Conservation (phyloP, 2,797 vertebrate genomes). For the Phataginus tetradactyla region DNA sequence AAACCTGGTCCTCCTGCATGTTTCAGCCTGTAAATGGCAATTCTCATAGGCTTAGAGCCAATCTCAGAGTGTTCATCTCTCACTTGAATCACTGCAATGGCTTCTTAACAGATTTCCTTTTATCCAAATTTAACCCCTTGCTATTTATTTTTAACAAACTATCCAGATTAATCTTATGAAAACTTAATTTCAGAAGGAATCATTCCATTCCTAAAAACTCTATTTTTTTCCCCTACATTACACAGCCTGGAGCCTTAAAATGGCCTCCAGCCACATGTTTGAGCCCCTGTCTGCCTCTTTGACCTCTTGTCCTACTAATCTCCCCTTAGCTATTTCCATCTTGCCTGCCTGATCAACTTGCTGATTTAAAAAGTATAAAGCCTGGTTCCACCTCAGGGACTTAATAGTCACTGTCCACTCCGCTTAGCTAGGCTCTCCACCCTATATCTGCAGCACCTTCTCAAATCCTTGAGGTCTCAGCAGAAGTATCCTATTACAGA, state of each 20-base stretch:
- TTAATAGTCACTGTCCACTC: not conserved
- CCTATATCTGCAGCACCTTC: not conserved
- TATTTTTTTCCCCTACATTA: not conserved
- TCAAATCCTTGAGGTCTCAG: not conserved
- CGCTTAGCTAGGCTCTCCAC: not conserved
- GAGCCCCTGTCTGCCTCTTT: not conserved
- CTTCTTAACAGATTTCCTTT: not conserved
- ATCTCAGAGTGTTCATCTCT: not conserved
- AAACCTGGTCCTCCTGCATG: not conserved
- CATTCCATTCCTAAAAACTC: not conserved
- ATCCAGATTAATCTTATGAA: not conserved
- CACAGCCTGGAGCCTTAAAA: not conserved
- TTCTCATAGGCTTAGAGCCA: not conserved
- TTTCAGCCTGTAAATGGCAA: not conserved
- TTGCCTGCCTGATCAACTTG: not conserved
- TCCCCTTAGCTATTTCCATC: not conserved
- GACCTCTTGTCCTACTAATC: not conserved
- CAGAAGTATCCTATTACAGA: not conserved
- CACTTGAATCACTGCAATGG: not conserved
- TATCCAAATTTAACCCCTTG: not conserved
- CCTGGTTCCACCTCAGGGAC: not conserved
- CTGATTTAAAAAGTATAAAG: not conserved
- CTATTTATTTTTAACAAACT: not conserved
- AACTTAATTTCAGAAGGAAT: not conserved
- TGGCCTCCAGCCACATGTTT: not conserved